A percentile compares a stretch with the other conserved stretches of the same genome.
Evolutionary conservation across 2,113 vertebrate genomes (phyloP).

Genomic region (Semnornis frantzii): DNA sequence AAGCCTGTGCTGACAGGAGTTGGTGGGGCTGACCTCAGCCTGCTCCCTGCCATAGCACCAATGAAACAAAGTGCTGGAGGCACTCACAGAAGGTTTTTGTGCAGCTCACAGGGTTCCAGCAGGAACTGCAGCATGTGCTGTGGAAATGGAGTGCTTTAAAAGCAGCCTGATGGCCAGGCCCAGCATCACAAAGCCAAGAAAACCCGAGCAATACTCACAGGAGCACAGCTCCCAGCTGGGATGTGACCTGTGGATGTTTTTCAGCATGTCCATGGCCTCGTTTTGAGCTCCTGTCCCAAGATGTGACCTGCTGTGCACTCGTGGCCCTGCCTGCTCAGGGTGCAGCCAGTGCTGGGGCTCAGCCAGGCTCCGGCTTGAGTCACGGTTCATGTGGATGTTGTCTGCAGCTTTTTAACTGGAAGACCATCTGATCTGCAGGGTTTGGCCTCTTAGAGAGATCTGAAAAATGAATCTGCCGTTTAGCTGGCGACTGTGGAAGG

Average conservation of each 20-base stretch:
- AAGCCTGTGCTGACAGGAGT: accelerated
- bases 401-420: not conserved
- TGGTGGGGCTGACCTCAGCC: not conserved
- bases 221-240: not conserved
- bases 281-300: not conserved
- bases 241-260: not conserved
- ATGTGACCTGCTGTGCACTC: not conserved
- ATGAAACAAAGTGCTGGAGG: not conserved
- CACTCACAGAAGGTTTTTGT: not conserved
- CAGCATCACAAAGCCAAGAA: not conserved
- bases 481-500: not conserved
- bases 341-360: not conserved
- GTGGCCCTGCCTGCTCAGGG: not conserved
- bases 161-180: not conserved
- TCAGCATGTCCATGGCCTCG: accelerated
- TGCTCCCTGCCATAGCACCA: not conserved
- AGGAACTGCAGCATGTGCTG: not conserved
- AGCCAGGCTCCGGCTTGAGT: not conserved
- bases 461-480: not conserved
- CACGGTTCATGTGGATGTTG: not conserved
- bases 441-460: not conserved
- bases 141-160: not conserved
- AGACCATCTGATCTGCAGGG: not conserved
- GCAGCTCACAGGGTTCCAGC: not conserved
- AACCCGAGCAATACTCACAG: not conserved